Base-by-base conservation (phyloP, 2,797 vertebrate genomes). In the Sparus aurata region DNA sequence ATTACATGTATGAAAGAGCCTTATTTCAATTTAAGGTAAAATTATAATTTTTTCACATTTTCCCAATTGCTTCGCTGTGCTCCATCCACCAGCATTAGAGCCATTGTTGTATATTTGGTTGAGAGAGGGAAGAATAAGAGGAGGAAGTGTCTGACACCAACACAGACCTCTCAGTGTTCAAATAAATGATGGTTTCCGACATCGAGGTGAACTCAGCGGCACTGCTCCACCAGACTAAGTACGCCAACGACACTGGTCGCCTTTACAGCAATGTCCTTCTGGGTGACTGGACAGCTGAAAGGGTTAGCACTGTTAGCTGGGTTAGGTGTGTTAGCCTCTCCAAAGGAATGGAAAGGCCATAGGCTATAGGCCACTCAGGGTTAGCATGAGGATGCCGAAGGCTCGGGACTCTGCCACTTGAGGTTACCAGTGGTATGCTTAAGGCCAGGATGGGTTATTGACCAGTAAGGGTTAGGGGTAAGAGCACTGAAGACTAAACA, bases 231-330 rank as follows among this genome's bases (percentile, higher is more conserved):
- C 67, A 88, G 82, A 87, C 87, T 80, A 78, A 90, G 79, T 74
- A 84, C 61, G 59, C 85, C 61, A 18, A 64, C 47, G 60, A 87
- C 86, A 88, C 75, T 80, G 53, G 75, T 87, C 54, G 69, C 85
- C 89, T 89, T 92, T 88, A 83, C 87, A 92, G 82, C 87, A 61
- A 93, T 94, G 81, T 90, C 83, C 90, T 94, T 94, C 92, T 87
- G 94, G 93, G 92, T 93, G 92, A 94, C 84, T 85, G 91, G 91
- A 73, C 87, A 80, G 83, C 92, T 92, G 87, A 92, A 90, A 91
- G 91, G 92, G 93, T 95, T 90, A 93, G 88, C 84, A 62, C 85
- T 77, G 86, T 87, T 92, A 90, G 91, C 88, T 86, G 38, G 47
- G 75, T 90, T 84, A 92, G 84, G 89, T 87, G 80, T 76, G 78